Evolutionary conservation across 2,888 invertebrate species (phyloP), one percentile per base, ranked within the genome.

Genomic region (Herminia tarsipennalis): DNA sequence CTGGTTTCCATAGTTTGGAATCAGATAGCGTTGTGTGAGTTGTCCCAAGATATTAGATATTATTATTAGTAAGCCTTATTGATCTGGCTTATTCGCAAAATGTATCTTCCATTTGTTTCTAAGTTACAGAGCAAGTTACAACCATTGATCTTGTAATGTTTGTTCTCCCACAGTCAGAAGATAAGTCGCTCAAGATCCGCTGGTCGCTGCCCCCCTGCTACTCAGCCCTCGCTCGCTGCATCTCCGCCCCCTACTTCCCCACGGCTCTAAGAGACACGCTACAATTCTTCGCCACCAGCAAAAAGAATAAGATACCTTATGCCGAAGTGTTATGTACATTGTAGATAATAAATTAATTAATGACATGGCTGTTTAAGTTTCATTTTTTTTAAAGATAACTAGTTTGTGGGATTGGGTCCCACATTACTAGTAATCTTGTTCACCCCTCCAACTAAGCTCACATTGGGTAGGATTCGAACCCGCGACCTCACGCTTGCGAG

Each of bases 121-220:
- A n/a, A n/a, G n/a, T n/a, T n/a, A n/a, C n/a, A n/a, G n/a, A n/a
- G n/a, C n/a, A n/a, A n/a, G n/a, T n/a, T n/a, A n/a, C n/a, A n/a
- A n/a, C n/a, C n/a, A n/a, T n/a, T n/a, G n/a, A n/a, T n/a, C n/a
- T n/a, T n/a, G n/a, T n/a, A n/a, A n/a, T n/a, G n/a, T 21, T 29
- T 5, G 8, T 41, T 43, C 46, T 38, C 38, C 85, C 84, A 16
- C 83, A 95, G 95, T 90, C 94, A 5, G 96, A 96, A 80, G 94
- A 95, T 72, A 95, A 95, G 70, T 83, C 82, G 9, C 92, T 89
- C 57, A 92, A 92, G 63, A 88, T 94, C 4, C 88, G 93, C 0
- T 94, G 94, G 93, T 92, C 94, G 40, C 78, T 95, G 2, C 92
- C 93, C 0, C 93, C 93, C 1, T 95, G 95, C 56, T 92, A 94